phyloP scores from a whole-genome alignment of 2,888 invertebrate genomes.

The Odontothrips loti region DNA sequence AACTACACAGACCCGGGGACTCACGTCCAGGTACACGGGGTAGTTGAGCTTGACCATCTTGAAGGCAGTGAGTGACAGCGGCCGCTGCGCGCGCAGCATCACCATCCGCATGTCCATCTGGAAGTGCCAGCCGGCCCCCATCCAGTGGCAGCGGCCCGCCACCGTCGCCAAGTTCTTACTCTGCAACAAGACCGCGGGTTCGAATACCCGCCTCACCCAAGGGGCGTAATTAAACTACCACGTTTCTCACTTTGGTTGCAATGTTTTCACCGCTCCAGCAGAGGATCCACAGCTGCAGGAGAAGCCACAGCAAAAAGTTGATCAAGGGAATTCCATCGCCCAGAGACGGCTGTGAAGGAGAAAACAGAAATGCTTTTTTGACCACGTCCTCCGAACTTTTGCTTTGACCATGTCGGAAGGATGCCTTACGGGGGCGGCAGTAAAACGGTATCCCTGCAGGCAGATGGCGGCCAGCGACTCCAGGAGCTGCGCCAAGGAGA shows the following conservation, averaged over 20 bases:
- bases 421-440: neutral
- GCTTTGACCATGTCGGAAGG: too few relatives aligned
- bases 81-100: neutral
- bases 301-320: conserved; percentile 10
- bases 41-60: conserved; percentile 25
- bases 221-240: too few relatives aligned
- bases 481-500: neutral
- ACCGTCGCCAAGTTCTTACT: neutral
- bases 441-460: neutral
- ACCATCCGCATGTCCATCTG: neutral
- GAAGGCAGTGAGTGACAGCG: neutral
- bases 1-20: too few relatives aligned
- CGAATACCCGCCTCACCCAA: too few relatives aligned
- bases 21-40: neutral
- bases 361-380: neutral
- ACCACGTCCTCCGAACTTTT: neutral
- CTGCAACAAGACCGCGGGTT: neutral
- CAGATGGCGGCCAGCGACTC: conserved; percentile 2
- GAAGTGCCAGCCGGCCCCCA: neutral
- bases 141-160: neutral
- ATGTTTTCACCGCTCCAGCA: conserved; percentile 12
- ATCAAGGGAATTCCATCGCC: neutral
- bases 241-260: neutral
- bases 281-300: neutral
- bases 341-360: neutral